Percentiles rank a stretch among this genome's conserved stretches.
Conservation (phyloP, 2,113 vertebrate genomes). For the Labeo rohita region DNA sequence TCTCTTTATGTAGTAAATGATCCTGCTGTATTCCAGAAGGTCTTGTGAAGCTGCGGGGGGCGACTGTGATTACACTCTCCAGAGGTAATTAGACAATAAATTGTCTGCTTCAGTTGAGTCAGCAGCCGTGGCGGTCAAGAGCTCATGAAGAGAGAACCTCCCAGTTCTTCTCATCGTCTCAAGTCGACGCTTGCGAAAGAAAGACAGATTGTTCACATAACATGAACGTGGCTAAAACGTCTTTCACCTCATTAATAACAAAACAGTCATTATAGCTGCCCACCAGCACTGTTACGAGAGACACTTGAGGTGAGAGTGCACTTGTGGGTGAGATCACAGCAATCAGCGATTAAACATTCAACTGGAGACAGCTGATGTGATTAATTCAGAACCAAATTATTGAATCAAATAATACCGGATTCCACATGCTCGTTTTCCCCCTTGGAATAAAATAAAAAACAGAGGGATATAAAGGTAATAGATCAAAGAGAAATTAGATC, state of each 20-base stretch:
- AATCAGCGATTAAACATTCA: not conserved
- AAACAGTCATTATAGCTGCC: not conserved
- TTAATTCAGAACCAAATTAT: not conserved
- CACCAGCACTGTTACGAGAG: slow-evolving; percentile 11
- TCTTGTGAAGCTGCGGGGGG: slow-evolving; percentile 12
- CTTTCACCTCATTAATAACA: not conserved
- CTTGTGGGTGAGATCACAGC: not conserved
- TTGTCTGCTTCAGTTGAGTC: slow-evolving; percentile 26
- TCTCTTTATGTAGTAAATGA: not conserved
- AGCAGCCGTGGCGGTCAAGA: not conserved
- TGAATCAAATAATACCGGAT: not conserved
- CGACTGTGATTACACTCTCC: slow-evolving; percentile 24
- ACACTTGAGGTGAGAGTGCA: not conserved
- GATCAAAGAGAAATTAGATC: not conserved
- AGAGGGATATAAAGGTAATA: not conserved
- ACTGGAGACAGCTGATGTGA: not conserved
- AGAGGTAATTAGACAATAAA: slow-evolving; percentile 39
- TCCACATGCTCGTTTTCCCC: not conserved
- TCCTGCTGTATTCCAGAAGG: not conserved
- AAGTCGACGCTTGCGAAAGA: not conserved
- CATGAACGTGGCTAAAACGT: not conserved
- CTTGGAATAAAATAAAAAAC: not conserved
- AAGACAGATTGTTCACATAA: not conserved
- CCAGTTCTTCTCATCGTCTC: not conserved
- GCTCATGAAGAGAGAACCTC: slow-evolving; percentile 1